Evolutionary conservation across 1,140 invertebrate genomes (phyloP).

Genomic region (Scaptomyza montana): DNA sequence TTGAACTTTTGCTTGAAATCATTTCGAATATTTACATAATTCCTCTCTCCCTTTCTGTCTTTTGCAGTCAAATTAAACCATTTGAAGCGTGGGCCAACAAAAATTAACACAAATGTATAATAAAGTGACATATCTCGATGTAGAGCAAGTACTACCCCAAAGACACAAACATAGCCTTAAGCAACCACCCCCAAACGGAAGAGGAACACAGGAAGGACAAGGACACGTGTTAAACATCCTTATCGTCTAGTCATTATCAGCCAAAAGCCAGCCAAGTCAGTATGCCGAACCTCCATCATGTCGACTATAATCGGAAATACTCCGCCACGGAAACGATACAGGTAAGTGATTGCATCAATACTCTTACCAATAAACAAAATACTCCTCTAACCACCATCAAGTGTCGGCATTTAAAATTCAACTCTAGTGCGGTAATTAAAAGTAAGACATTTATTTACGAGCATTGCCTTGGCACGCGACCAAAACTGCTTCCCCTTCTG

Average conservation of each 20-base stretch:
- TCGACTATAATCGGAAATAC: slow-evolving; percentile 83
- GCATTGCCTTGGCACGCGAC: slow-evolving; percentile 64
- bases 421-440: slow-evolving; percentile 76
- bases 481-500: slow-evolving; percentile 12
- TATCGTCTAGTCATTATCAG: slow-evolving; percentile 64
- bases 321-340: slow-evolving; percentile 84
- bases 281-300: slow-evolving; percentile 82
- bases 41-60: slow-evolving; percentile 19
- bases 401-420: slow-evolving; percentile 50
- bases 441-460: slow-evolving; percentile 75
- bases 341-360: slow-evolving; percentile 61
- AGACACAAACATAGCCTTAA: slow-evolving; percentile 26
- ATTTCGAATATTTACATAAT: slow-evolving; percentile 34
- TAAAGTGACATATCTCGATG: slow-evolving; percentile 73
- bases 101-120: slow-evolving; percentile 82
- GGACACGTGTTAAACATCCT: slow-evolving; percentile 72
- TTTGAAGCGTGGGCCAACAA: slow-evolving; percentile 42
- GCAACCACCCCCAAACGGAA: slow-evolving; percentile 29
- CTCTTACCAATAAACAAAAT: not conserved
- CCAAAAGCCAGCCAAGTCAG: slow-evolving; percentile 38
- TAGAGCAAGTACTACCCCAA: slow-evolving; percentile 22
- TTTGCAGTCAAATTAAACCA: slow-evolving; percentile 60
- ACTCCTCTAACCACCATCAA: not conserved
- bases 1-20: slow-evolving; percentile 44
- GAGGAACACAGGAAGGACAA: slow-evolving; percentile 19